Base-by-base conservation (phyloP, 2,113 vertebrate species). In the Bostrychus sinensis region DNA sequence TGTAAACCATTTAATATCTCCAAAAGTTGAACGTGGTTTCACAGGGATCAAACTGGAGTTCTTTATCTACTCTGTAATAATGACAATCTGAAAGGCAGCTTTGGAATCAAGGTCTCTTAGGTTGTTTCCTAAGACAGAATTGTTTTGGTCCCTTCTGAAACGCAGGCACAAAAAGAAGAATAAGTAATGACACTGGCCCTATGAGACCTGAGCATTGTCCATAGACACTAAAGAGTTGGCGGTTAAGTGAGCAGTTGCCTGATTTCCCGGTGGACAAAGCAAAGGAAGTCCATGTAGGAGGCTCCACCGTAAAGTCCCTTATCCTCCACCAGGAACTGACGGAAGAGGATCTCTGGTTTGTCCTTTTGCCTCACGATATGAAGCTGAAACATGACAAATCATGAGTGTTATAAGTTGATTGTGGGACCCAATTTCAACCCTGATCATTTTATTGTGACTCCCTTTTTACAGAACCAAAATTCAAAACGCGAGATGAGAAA, bases 261-360 rank as follows among this genome's bases (percentile, higher is more conserved):
- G 85, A 99, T 95, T 88, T 96, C 96, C 70, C 89, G 92, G 91
- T 98, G 93, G 77, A 98, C 89, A 13, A 92, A 95, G 80, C 95
- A 95, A 32, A 99, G 91, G 89, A 99, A 99, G 89, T 99, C 96
- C 89, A 95, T 83, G 0, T 98, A 98, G 0, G 96, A 99, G 0
- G 94, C 86, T 10, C 95, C 95, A 10, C 96, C 96, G 0, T 96
- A 88, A 43, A 96, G 87, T 41, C 88, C 91, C 86, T 97, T 97
- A 70, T 99, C 97, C 91, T 99, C 97, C 63, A 97, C 94, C 19
- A 98, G 89, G 75, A 93, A 88, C 86, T 98, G 95, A 3, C 93
- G 94, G 92, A 99, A 98, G 65, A 88, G 25, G 84, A 94, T 89
- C 80, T 98, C 97, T 0, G 92, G 80, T 83, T 94, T 93, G 62